Evolutionary conservation across 2,888 invertebrate genomes (phyloP).

Genomic region (Diachrysia chrysitis): DNA sequence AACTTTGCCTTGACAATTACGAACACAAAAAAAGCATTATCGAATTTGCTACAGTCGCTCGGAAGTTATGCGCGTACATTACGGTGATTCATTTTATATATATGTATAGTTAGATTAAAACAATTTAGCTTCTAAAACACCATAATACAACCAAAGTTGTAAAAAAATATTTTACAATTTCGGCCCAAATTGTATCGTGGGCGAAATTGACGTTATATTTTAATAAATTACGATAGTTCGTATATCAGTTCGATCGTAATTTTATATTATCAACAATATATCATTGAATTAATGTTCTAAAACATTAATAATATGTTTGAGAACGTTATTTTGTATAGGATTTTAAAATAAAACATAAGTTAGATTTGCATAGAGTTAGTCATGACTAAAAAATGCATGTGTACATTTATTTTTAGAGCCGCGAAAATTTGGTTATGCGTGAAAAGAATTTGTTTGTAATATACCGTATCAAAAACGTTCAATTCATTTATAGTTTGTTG

Average conservation of each 20-base stretch:
- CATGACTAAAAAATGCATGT: constrained; percentile 14
- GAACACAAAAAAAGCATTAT: too few relatives aligned
- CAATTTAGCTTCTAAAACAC: not conserved
- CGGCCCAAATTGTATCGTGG: constrained; percentile 40
- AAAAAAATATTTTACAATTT: constrained; percentile 34
- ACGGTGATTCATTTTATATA: too few relatives aligned
- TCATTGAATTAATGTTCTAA: constrained; percentile 44
- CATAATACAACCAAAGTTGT: not conserved
- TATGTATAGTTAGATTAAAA: too few relatives aligned
- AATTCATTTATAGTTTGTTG: not conserved
- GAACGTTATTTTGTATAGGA: constrained; percentile 7
- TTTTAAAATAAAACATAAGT: not conserved
- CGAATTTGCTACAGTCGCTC: too few relatives aligned
- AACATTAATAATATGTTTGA: constrained; percentile 29
- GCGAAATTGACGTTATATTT: constrained; percentile 39
- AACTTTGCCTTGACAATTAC: too few relatives aligned
- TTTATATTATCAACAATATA: constrained; percentile 47
- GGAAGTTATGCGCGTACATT: too few relatives aligned
- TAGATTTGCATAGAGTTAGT: constrained; percentile 34
- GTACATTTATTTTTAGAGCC: constrained; percentile 2
- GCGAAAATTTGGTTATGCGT: not conserved
- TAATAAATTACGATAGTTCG: constrained; percentile 39
- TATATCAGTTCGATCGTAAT: constrained; percentile 23
- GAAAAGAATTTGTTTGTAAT: not conserved
- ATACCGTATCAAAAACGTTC: not conserved